A percentile compares a stretch with the other conserved stretches of the same genome.
Conservation (phyloP, 2,113 vertebrate species). For the Melospiza melodia region DNA sequence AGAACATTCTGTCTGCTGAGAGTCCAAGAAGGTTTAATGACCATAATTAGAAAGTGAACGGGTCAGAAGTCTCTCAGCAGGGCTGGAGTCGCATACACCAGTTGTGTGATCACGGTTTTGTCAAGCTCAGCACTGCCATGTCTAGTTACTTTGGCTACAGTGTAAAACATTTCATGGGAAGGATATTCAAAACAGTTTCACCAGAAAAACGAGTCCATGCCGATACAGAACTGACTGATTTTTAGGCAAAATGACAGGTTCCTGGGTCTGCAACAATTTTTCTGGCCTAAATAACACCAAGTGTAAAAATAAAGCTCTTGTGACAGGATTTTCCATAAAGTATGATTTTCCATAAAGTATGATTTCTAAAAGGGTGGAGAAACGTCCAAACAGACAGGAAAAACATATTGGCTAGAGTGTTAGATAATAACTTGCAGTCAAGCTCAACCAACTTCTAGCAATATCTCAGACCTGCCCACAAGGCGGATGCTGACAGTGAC, state of each 20-base stretch:
- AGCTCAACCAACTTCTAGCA: neutral
- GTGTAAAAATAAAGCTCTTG: neutral
- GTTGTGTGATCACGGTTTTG: neutral
- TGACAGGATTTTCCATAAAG: conserved; percentile 20
- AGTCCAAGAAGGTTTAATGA: neutral
- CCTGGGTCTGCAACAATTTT: neutral
- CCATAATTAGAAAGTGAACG: neutral
- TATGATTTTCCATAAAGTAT: conserved; percentile 19
- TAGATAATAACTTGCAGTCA: conserved; percentile 42
- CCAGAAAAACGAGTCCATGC: neutral
- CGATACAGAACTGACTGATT: neutral
- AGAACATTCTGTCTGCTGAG: neutral
- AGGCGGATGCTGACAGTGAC: neutral
- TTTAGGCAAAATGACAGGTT: conserved; percentile 29
- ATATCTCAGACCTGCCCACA: conserved; percentile 28
- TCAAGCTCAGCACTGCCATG: neutral
- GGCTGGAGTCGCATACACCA: neutral
- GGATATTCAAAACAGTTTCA: neutral
- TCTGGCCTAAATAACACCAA: conserved; percentile 29
- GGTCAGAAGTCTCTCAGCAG: neutral
- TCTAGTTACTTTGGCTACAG: conserved; percentile 12
- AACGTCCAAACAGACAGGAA: neutral
- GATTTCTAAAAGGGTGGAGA: neutral
- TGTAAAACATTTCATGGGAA: neutral
- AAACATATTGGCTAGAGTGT: neutral